A percentile compares a stretch with the other conserved stretches of the same genome.
These are phyloP conservation scores for Athrips mouffetella DNA, from an alignment of 2,888 invertebrate species.

Conservation along the genomic window DNA sequence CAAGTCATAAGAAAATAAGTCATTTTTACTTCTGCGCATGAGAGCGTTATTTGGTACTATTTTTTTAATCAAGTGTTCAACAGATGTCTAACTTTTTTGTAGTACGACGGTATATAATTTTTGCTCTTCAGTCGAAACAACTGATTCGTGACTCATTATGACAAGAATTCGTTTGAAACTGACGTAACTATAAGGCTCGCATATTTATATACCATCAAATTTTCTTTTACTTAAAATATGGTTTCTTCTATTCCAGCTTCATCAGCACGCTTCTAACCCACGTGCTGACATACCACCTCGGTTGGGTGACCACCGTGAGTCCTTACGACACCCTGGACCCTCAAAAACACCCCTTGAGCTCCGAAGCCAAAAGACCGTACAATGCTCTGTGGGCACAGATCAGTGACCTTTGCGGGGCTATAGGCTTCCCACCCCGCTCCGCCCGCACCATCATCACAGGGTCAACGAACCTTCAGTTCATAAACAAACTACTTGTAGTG, in stretches of 20 bases:
- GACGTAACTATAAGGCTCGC: too few relatives aligned
- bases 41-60: too few relatives aligned
- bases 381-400: conserved; percentile 95
- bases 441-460: conserved; percentile 90
- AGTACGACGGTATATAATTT: too few relatives aligned
- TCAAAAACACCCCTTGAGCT: conserved; percentile 44
- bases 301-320: conserved; percentile 91
- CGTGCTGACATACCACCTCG: conserved; percentile 92
- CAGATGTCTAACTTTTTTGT: too few relatives aligned
- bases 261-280: conserved; percentile 93
- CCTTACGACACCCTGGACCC: conserved; percentile 62
- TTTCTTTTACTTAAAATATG: not conserved
- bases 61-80: too few relatives aligned
- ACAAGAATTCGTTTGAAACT: too few relatives aligned
- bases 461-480: conserved; percentile 79
- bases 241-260: conserved; percentile 83
- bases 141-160: too few relatives aligned
- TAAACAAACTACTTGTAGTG: conserved; percentile 86
- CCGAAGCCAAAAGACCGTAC: conserved; percentile 75
- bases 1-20: too few relatives aligned
- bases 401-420: conserved; percentile 90
- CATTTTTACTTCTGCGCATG: too few relatives aligned
- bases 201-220: too few relatives aligned
- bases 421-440: conserved; percentile 86
- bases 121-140: too few relatives aligned